These are phyloP conservation scores for Molossus molossus DNA, from an alignment of 2,797 vertebrate genomes.

Conservation along the genomic window DNA sequence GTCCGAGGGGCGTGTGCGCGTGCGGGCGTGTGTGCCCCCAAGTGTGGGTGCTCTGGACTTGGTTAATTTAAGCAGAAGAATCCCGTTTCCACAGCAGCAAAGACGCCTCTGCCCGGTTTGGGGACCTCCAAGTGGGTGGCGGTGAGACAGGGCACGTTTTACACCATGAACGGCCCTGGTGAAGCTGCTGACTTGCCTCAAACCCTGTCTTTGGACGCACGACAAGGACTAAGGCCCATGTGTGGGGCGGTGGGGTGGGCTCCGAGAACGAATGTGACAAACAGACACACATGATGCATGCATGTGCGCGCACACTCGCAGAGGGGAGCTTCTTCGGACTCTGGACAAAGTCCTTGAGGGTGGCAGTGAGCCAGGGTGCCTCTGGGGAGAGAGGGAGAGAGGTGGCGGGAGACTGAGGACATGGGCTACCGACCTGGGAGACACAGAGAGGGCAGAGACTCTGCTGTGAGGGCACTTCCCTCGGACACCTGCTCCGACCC, in stretches of 20 bases:
- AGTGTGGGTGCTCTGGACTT: not conserved
- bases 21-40: too few species aligned
- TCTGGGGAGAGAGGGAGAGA: not conserved
- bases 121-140: not conserved
- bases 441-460: not conserved
- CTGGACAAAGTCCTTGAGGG: not conserved
- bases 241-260: not conserved
- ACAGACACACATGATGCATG: not conserved
- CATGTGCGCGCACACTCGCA: not conserved
- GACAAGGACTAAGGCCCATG: not conserved
- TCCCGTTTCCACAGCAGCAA: conserved; percentile 58
- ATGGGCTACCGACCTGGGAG: not conserved
- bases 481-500: not conserved
- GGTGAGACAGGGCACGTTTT: not conserved
- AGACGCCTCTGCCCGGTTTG: conserved; percentile 18
- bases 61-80: conserved; percentile 81
- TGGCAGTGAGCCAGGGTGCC: not conserved
- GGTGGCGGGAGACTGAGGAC: not conserved
- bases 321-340: not conserved
- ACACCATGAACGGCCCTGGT: not conserved
- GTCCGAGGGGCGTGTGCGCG: not conserved
- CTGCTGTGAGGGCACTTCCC: not conserved
- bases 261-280: not conserved
- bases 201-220: not conserved
- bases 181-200: not conserved